These are phyloP conservation scores for Papilio demoleus DNA, from an alignment of 2,888 invertebrate species.

Conservation along the genomic window DNA sequence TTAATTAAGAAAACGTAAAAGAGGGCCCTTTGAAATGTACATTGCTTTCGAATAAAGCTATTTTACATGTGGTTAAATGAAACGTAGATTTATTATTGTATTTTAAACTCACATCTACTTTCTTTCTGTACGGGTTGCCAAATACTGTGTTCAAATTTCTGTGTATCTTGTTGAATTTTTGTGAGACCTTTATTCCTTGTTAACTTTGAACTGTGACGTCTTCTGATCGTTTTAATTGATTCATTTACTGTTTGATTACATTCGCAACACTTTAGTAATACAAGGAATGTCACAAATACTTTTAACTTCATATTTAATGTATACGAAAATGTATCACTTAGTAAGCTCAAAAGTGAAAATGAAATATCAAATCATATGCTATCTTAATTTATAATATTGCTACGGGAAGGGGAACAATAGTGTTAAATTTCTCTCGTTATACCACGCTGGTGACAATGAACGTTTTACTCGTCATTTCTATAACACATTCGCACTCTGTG, in stretches of 20 bases:
- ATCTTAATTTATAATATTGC: slow-evolving; percentile 59
- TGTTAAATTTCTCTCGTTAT: slow-evolving; percentile 60
- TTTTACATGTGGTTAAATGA: not conserved
- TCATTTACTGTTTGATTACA: slow-evolving; percentile 48
- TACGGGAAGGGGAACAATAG: slow-evolving; percentile 62
- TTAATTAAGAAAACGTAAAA: slow-evolving; percentile 24
- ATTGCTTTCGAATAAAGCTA: slow-evolving; percentile 18
- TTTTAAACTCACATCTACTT: slow-evolving; percentile 67
- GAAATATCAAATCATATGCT: slow-evolving; percentile 46
- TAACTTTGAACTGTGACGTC: slow-evolving; percentile 48
- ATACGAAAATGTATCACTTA: slow-evolving; percentile 18
- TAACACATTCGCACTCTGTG: slow-evolving; percentile 49
- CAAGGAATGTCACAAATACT: slow-evolving; percentile 42
- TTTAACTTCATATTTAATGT: slow-evolving; percentile 45
- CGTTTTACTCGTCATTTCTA: slow-evolving; percentile 58
- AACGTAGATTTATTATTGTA: not conserved
- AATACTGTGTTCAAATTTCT: slow-evolving; percentile 55
- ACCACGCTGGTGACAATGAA: slow-evolving; percentile 56
- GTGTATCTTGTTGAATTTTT: slow-evolving; percentile 46
- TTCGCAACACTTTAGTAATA: slow-evolving; percentile 51
- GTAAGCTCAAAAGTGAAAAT: slow-evolving; percentile 42
- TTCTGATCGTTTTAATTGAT: slow-evolving; percentile 43
- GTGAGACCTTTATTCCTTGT: slow-evolving; percentile 49
- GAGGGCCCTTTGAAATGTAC: slow-evolving; percentile 2
- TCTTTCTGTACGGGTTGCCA: slow-evolving; percentile 72